phyloP scores from a whole-genome alignment of 2,888 invertebrate species.

The Pristionchus japonicus region DNA sequence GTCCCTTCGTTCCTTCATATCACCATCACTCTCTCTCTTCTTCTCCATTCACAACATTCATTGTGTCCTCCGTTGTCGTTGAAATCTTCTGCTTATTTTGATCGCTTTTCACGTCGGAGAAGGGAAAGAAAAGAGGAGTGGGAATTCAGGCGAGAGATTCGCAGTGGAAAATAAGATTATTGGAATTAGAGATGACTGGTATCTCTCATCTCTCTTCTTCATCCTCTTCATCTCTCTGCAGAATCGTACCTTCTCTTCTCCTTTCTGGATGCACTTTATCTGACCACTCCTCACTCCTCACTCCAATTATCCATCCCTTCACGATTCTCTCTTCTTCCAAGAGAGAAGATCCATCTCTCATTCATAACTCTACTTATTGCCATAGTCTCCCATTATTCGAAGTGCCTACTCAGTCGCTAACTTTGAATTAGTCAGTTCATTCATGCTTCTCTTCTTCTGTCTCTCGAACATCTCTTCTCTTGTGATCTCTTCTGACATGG shows the following conservation, averaged over 20 bases:
- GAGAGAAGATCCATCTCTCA: background rate
- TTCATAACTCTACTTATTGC: background rate
- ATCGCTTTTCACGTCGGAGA: background rate
- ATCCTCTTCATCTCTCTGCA: background rate
- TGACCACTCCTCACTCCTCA: background rate
- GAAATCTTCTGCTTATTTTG: conserved; percentile 7
- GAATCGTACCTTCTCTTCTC: background rate
- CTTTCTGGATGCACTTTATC: background rate
- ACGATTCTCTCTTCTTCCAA: background rate
- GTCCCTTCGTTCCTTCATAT: background rate
- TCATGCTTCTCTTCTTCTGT: background rate
- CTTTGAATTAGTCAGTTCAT: background rate
- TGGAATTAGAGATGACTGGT: background rate
- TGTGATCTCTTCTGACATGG: background rate
- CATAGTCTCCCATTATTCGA: background rate
- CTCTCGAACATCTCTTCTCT: background rate
- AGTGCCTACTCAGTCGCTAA: background rate
- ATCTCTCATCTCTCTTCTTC: background rate
- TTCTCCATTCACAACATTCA: background rate
- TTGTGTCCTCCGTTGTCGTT: background rate
- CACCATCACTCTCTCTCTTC: no score
- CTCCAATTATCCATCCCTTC: background rate
- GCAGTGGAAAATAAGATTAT: background rate
- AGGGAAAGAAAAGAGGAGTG: background rate
- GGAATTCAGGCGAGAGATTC: background rate